phyloP scores from a whole-genome alignment of 2,888 invertebrate species.

The Falcaria lacertinaria region DNA sequence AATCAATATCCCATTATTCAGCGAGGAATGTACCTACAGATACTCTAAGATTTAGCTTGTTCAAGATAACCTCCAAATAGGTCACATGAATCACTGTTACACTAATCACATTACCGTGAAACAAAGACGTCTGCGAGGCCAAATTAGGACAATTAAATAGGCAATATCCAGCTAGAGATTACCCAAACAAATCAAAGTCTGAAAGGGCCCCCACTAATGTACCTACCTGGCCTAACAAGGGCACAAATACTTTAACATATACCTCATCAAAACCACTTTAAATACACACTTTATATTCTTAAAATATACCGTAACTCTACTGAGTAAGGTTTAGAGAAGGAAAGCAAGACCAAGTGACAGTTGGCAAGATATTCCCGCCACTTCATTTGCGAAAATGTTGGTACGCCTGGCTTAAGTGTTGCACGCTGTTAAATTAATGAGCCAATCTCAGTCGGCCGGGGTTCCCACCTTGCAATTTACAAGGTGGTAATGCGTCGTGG shows the following conservation, averaged over 20 bases:
- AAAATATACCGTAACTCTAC: constrained; percentile 8
- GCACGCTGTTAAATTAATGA: constrained; percentile 79
- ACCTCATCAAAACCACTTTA: constrained; percentile 30
- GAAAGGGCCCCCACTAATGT: constrained; percentile 21
- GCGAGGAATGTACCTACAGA: too few relatives aligned
- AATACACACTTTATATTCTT: constrained; percentile 8
- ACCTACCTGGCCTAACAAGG: constrained; percentile 52
- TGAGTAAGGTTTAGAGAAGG: constrained; percentile 9
- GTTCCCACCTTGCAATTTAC: constrained; percentile 72
- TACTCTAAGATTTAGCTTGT: too few relatives aligned
- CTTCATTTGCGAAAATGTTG: constrained; percentile 76
- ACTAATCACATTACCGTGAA: constrained; percentile 2
- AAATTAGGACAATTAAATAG: constrained; percentile 39
- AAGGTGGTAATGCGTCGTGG: constrained; percentile 71
- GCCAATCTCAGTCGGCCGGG: constrained; percentile 68
- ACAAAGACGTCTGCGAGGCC: constrained; percentile 14
- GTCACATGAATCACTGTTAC: not conserved
- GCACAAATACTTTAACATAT: constrained; percentile 51
- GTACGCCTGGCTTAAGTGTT: constrained; percentile 75
- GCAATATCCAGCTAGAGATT: constrained; percentile 49
- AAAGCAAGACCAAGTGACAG: constrained; percentile 13
- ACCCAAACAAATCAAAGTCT: constrained; percentile 61
- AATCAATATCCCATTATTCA: too few relatives aligned
- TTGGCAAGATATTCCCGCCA: constrained; percentile 56
- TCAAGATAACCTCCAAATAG: not conserved